Percentiles rank a stretch among this genome's conserved stretches.
Evolutionary conservation across 2,797 vertebrate genomes (phyloP).

Genomic region (Microcaecilia unicolor): DNA sequence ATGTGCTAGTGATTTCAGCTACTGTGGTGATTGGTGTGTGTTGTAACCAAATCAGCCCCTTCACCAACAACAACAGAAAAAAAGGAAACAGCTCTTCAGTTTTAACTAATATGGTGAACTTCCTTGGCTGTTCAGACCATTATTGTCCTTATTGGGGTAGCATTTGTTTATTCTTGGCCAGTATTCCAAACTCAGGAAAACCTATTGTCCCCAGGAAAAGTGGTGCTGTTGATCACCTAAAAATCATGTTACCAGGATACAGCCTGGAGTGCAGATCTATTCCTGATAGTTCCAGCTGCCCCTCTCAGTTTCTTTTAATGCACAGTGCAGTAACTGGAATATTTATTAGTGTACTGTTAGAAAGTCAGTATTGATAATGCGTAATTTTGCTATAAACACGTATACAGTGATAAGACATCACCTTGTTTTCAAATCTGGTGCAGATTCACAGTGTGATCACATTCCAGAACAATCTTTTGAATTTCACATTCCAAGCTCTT

Average conservation of each 20-base stretch:
- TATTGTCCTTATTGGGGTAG: no score
- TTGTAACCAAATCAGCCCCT: conserved; percentile 45
- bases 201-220: conserved; percentile 4
- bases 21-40: conserved; percentile 44
- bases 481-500: neutral
- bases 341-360: neutral
- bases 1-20: conserved; percentile 34
- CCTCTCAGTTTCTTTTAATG: conserved; percentile 7
- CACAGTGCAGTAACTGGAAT: conserved; percentile 1
- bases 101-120: no score
- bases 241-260: conserved; percentile 9
- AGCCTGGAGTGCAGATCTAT: no score
- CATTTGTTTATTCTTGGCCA: no score
- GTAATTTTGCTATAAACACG: neutral
- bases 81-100: no score
- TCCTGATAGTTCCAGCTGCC: conserved; percentile 15
- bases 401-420: fast-evolving
- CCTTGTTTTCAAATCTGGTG: neutral
- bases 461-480: neutral
- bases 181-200: conserved; percentile 3
- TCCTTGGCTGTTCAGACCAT: no score
- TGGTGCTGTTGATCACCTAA: neutral
- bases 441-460: neutral
- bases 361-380: neutral
- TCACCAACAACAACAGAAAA: no score